phyloP scores from a whole-genome alignment of 2,888 invertebrate genomes.

The Eubasilissa splendida region DNA sequence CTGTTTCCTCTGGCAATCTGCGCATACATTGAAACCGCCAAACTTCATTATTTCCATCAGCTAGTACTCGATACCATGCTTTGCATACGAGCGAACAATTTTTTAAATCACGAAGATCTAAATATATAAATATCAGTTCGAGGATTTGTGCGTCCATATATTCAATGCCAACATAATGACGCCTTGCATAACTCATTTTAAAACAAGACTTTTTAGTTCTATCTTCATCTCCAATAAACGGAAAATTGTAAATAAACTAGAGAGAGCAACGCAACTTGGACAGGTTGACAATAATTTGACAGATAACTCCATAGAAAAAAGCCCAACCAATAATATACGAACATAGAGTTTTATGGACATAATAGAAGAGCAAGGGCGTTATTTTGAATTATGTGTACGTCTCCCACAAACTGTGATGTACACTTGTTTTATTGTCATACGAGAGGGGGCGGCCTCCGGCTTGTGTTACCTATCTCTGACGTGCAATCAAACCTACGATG shows the following conservation, averaged over 20 bases:
- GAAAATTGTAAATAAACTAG: conserved; percentile 26
- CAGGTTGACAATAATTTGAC: conserved; percentile 40
- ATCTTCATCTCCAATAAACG: conserved; percentile 29
- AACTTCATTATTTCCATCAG: conserved; percentile 95
- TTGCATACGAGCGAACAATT: conserved; percentile 95
- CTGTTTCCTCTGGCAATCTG: conserved; percentile 86
- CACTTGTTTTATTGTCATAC: too few species aligned
- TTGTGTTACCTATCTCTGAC: too few species aligned
- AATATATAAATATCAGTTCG: conserved; percentile 93
- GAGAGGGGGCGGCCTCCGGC: too few species aligned
- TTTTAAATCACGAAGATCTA: conserved; percentile 88
- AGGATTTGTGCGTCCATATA: conserved; percentile 85
- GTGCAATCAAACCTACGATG: too few species aligned
- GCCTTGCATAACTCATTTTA: conserved; percentile 59
- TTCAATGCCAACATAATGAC: conserved; percentile 76
- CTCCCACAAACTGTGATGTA: too few species aligned
- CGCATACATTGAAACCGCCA: conserved; percentile 93
- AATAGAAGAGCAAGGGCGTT: too few species aligned
- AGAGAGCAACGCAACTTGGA: neutral
- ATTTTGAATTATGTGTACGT: too few species aligned
- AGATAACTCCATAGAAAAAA: conserved; percentile 31
- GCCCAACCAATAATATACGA: too few species aligned
- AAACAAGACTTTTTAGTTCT: conserved; percentile 14
- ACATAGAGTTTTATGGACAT: too few species aligned
- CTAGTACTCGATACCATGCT: conserved; percentile 91